These are phyloP conservation scores for Neoaliturus tenellus DNA, from an alignment of 2,888 invertebrate genomes.

Conservation along the genomic window DNA sequence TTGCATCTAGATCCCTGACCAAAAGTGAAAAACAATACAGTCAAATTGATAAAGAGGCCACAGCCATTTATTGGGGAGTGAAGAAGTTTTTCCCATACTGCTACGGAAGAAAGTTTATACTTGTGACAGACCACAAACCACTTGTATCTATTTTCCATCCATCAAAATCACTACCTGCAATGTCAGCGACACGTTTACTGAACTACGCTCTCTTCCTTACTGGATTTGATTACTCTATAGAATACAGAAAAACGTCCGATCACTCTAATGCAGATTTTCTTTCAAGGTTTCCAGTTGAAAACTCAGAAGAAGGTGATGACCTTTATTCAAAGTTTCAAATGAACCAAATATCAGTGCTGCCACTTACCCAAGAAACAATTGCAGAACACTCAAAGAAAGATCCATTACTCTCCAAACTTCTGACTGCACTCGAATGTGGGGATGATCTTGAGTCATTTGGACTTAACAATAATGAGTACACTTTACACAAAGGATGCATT, in stretches of 20 bases:
- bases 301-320: slow-evolving; percentile 11
- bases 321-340: slow-evolving; percentile 30
- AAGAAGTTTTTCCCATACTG: slow-evolving; percentile 70
- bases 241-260: background rate
- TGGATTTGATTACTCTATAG: slow-evolving; percentile 46
- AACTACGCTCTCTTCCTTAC: slow-evolving; percentile 39
- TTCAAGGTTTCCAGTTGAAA: slow-evolving; percentile 46
- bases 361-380: slow-evolving; percentile 9
- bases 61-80: slow-evolving; percentile 69
- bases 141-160: slow-evolving; percentile 60
- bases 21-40: slow-evolving; percentile 69
- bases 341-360: slow-evolving; percentile 8
- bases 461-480: no score
- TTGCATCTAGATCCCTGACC: slow-evolving; percentile 69
- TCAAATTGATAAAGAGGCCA: slow-evolving; percentile 70
- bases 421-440: no score
- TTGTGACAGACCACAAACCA: slow-evolving; percentile 70
- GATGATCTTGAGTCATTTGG: no score
- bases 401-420: background rate
- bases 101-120: slow-evolving; percentile 69
- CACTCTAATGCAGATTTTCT: slow-evolving; percentile 29
- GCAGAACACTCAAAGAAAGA: slow-evolving; percentile 4
- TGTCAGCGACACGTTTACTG: slow-evolving; percentile 50
- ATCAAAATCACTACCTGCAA: background rate
- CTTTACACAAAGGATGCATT: no score